Evolutionary conservation across 2,113 vertebrate species (phyloP).

Genomic region (Saguinus imperator): DNA sequence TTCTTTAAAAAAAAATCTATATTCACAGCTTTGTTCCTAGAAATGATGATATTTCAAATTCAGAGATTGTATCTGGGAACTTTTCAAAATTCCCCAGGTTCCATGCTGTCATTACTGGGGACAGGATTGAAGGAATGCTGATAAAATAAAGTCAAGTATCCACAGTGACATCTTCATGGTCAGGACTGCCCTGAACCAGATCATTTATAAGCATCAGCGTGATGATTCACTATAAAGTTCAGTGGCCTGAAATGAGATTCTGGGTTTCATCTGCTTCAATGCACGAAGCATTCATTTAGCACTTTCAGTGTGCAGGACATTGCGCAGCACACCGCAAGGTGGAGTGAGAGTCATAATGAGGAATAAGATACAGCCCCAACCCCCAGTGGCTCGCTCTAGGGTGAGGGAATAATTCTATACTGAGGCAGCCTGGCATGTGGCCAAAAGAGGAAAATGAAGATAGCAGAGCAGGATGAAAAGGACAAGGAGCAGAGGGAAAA

Average conservation of each 20-base stretch:
- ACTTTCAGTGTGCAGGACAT: background rate
- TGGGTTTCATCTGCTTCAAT: background rate
- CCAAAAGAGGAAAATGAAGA: background rate
- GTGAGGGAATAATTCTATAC: background rate
- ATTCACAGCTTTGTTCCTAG: background rate
- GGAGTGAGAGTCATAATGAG: background rate
- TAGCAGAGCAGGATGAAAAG: background rate
- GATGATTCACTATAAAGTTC: background rate
- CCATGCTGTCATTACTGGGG: background rate
- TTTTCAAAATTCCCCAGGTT: background rate
- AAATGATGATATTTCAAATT: background rate
- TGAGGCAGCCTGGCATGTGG: background rate
- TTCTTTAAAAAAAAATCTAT: background rate
- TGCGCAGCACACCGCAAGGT: rapidly evolving
- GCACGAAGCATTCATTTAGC: background rate
- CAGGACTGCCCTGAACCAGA: background rate
- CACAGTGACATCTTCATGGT: background rate
- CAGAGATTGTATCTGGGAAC: background rate
- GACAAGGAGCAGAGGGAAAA: background rate
- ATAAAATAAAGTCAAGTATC: background rate
- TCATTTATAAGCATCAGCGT: background rate
- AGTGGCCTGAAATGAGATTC: background rate
- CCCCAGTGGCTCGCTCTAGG: background rate
- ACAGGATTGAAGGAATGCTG: background rate
- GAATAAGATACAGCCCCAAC: background rate